Base-by-base conservation (phyloP, 2,113 vertebrate species). In the Paradoxurus hermaphroditus region DNA sequence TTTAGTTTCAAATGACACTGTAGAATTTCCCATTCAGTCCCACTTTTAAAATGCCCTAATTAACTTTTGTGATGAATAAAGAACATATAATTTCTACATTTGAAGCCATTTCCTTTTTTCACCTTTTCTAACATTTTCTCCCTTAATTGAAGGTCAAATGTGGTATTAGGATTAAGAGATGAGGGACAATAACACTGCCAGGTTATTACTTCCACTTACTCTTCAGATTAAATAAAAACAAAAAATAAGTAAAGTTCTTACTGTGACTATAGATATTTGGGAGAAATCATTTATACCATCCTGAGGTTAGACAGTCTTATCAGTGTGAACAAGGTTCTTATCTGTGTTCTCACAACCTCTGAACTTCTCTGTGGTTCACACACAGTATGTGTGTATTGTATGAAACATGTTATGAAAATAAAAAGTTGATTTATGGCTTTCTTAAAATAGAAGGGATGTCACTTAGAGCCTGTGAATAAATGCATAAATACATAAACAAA, bases 221-320 rank as follows among this genome's bases (percentile, higher is more conserved):
- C 27, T 86, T 95, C 16, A 81, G 29, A 63, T 92, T 96, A 46
- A 84, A 73, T 36, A 19, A 93, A 82, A 9, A 44, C 16, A 84
- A 68, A 93, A 77, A 9, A 34, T 12, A 86, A 83, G 18, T 39
- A 36, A 27, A 72, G 27, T 92, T 94, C 19, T 90, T 7, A 25
- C n/a, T 56, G 14, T 63, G 39, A 59, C 27, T 56, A 1, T 29
- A 15, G 13, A 36, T 73, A 14, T 88, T 73, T 68, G 12, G 21
- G 51, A 29, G 12, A 90, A 9, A 6, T 51, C 0, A 27, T 34
- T 44, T 67, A 13, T n/a, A 8, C n/a, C 0, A 4, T 46, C 39
- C 36, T n/a, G 18, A 0, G 1, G n/a, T 29, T 34, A 44, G 31
- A 13, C 2, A 65, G 29, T 91, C 7, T 21, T 15, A 14, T 7